phyloP scores from a whole-genome alignment of 2,113 vertebrate species.

The Plecturocebus donacophilus region DNA sequence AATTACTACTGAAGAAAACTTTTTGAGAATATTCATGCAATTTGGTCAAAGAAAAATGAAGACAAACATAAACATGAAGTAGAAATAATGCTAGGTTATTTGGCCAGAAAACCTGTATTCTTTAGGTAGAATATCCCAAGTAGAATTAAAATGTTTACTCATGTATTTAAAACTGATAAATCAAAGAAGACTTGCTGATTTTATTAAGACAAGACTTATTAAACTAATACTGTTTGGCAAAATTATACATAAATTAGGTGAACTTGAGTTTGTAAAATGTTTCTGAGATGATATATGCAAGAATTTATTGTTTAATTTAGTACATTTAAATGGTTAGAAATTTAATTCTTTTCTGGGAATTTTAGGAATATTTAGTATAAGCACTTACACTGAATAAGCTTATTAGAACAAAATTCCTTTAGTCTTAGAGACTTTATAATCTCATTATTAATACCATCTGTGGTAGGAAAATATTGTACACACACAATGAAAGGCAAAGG shows the following conservation, averaged over 20 bases:
- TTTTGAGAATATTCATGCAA: neutral
- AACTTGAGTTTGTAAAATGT: slow-evolving; percentile 6
- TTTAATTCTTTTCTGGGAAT: neutral
- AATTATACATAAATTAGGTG: neutral
- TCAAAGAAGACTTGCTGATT: neutral
- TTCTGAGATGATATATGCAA: slow-evolving; percentile 28
- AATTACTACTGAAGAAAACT: slow-evolving; percentile 11
- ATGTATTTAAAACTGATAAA: neutral
- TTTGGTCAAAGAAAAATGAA: neutral
- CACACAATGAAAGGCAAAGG: neutral
- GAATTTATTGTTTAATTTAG: slow-evolving; percentile 16
- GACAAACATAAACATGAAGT: neutral
- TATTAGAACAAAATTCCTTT: neutral
- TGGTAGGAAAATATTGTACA: neutral
- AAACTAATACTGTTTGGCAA: neutral
- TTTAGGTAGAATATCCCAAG: neutral
- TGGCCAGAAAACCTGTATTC: neutral
- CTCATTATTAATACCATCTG: neutral
- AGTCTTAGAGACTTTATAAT: neutral
- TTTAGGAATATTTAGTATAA: neutral
- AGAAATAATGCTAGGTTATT: neutral
- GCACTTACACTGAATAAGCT: neutral
- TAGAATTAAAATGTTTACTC: neutral
- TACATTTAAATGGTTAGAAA: neutral
- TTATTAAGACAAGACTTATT: neutral